These are phyloP conservation scores for Sebastes aleutianus DNA, from an alignment of 2,797 vertebrate genomes.

Conservation along the genomic window DNA sequence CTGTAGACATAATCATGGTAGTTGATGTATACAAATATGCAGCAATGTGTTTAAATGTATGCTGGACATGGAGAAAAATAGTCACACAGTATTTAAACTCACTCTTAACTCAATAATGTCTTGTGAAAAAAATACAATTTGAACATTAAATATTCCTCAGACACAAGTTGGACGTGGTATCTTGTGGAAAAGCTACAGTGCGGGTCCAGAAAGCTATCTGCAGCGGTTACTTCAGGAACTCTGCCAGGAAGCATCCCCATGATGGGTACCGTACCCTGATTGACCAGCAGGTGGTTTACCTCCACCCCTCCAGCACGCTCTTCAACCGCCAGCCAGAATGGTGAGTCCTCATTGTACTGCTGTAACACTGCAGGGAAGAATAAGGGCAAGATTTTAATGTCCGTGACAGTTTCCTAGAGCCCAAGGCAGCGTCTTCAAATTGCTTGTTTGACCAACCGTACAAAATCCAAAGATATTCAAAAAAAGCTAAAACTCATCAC, in stretches of 20 bases:
- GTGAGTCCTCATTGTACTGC: conserved; percentile 66
- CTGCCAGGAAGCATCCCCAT: conserved; percentile 92
- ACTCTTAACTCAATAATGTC: not conserved
- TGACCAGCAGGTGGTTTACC: conserved; percentile 94
- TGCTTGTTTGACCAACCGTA: too few relatives aligned
- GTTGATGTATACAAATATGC: not conserved
- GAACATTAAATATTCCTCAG: conserved; percentile 60
- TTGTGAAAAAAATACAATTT: not conserved
- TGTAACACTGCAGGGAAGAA: not conserved
- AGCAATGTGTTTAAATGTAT: not conserved
- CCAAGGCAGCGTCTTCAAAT: too few relatives aligned
- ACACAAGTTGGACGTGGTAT: conserved; percentile 93
- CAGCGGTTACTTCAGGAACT: conserved; percentile 93
- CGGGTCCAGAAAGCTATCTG: conserved; percentile 94
- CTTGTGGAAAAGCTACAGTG: conserved; percentile 90
- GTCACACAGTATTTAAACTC: not conserved
- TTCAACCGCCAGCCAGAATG: conserved; percentile 95
- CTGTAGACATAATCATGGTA: not conserved
- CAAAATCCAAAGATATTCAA: too few relatives aligned
- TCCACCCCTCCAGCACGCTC: conserved; percentile 92
- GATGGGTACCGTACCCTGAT: conserved; percentile 90
- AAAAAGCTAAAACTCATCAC: too few relatives aligned
- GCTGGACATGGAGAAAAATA: not conserved
- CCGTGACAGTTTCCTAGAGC: too few relatives aligned
- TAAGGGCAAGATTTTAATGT: too few relatives aligned